phyloP scores from a whole-genome alignment of 2,797 vertebrate genomes.

The Poeciliopsis presidionis region DNA sequence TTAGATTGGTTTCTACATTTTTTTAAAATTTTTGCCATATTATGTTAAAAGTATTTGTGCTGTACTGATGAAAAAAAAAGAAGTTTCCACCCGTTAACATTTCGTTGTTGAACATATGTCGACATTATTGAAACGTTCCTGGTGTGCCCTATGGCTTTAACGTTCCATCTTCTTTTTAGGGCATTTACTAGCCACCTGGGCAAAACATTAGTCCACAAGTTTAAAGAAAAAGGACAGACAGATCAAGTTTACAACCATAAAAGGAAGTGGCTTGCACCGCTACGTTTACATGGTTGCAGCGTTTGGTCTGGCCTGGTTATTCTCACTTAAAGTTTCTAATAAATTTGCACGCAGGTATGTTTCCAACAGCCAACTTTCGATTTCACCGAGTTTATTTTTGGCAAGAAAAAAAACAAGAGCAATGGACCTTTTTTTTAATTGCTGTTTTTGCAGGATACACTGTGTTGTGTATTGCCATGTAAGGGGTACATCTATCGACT shows the following conservation, averaged over 20 bases:
- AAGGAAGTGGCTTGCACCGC: conserved; percentile 68
- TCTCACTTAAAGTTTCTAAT: conserved; percentile 58
- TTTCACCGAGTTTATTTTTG: conserved; percentile 21
- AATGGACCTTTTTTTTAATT: conserved; percentile 1
- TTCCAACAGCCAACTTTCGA: conserved; percentile 14
- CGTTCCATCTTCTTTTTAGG: neutral
- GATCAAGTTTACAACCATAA: conserved; percentile 55
- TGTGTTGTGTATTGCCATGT: conserved; percentile 49
- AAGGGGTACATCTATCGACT: conserved; percentile 57
- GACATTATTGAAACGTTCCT: neutral
- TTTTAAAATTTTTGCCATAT: neutral
- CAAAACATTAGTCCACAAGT: neutral
- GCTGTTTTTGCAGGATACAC: conserved; percentile 53
- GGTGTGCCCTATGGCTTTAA: neutral
- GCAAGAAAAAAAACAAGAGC: conserved; percentile 12
- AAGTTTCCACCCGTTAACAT: neutral
- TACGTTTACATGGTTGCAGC: conserved; percentile 56
- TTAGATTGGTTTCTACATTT: neutral
- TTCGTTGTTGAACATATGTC: neutral
- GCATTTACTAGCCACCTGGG: neutral
- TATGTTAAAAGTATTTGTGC: neutral
- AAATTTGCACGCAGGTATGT: conserved; percentile 30
- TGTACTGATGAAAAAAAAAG: neutral
- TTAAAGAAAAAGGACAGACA: conserved; percentile 9
- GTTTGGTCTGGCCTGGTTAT: conserved; percentile 56